Conservation (phyloP, 2,113 vertebrate genomes). For the Petrocephalus microphthalmus region DNA sequence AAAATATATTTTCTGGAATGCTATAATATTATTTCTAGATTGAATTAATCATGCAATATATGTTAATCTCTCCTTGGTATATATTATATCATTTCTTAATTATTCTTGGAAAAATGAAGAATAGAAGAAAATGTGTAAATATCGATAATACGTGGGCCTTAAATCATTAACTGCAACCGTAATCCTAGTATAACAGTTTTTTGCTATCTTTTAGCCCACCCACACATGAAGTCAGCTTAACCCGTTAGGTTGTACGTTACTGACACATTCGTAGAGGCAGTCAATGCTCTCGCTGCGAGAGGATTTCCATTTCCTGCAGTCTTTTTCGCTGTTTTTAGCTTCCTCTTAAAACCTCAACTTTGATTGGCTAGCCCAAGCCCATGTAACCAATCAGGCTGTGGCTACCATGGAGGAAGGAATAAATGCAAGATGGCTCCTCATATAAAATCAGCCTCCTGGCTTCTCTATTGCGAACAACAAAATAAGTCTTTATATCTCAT, state of each 20-base stretch:
- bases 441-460: conserved; percentile 90
- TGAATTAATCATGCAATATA: neutral
- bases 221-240: neutral
- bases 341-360: conserved; percentile 39
- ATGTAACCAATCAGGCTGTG: conserved; percentile 75
- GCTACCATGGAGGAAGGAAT: conserved; percentile 87
- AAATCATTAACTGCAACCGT: neutral
- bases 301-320: conserved; percentile 24
- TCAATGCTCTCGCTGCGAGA: neutral
- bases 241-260: neutral
- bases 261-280: neutral
- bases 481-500: conserved; percentile 69
- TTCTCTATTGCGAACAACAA: conserved; percentile 66
- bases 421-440: conserved; percentile 98
- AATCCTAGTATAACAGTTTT: neutral
- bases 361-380: conserved; percentile 63
- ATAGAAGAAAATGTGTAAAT: neutral
- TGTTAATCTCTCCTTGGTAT: neutral
- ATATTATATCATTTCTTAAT: neutral
- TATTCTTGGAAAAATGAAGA: neutral
- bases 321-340: conserved; percentile 27
- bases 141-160: neutral
- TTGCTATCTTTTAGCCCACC: neutral
- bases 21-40: neutral
- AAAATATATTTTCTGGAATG: neutral